Base-by-base conservation (phyloP, 2,888 invertebrate genomes). In the Acrobasis repandana region DNA sequence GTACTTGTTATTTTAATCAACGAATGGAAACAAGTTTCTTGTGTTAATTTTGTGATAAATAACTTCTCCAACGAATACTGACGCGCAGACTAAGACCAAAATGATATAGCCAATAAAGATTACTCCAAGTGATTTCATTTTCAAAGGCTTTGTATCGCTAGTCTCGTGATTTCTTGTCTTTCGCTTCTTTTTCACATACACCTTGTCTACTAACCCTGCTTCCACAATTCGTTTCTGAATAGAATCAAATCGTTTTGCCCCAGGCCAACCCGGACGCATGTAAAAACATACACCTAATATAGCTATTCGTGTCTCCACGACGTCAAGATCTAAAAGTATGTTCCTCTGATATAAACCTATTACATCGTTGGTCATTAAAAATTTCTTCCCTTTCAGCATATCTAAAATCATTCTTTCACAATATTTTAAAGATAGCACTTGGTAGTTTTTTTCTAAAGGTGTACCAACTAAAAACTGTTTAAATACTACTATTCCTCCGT, bases 181-280 rank as follows among this genome's bases (percentile, higher is more conserved):
- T 20, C 54, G 38, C 14, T 38, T 20, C n/a, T 38, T 18, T 54
- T 38, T 16, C n/a, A 18, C 20, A 14, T 38, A 38, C 14, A 11
- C n/a, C 15, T 16, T 54, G 5, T 54, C 54, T 38, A 38, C 54
- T 11, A 54, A 38, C 18, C 54, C 54, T 9, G 54, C 16, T 54
- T 54, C 54, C 6, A 54, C 15, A 6, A 54, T 14, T 38, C 54
- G 38, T 20, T 20, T 38, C 20, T 43, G 38, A 34, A 54, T 9
- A 38, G 14, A 20, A 20, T 54, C 38, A 20, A 54, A 54, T 20
- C 36, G 3, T 18, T 54, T 10, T 18, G 54, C 38, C 1, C 38
- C 54, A 14, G 54, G 54, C 54, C 54, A 54, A 54, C 54, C 54
- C 10, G 38, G 54, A 38, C 54, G 54, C 20, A 54, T 38, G 20